Percentiles rank a stretch among this genome's conserved stretches.
Evolutionary conservation across 2,113 vertebrate genomes (phyloP).

Genomic region (Crotalus viridis): DNA sequence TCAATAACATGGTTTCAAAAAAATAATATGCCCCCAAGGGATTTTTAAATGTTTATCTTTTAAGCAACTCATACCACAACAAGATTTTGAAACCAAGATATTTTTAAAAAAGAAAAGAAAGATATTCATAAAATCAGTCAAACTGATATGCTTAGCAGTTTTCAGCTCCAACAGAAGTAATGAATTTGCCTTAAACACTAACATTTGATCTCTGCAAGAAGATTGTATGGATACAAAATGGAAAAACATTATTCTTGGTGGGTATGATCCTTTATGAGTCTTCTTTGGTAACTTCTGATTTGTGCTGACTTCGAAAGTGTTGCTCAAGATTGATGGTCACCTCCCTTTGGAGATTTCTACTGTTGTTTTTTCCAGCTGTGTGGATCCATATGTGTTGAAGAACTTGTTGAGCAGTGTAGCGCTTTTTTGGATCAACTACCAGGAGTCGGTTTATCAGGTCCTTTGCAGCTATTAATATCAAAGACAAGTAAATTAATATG

Average conservation of each 20-base stretch:
- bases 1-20: not conserved
- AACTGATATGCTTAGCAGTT: not conserved
- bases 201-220: not conserved
- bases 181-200: not conserved
- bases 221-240: not conserved
- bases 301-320: conserved; percentile 60
- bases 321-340: conserved; percentile 67
- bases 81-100: not conserved
- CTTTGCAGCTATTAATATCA: conserved; percentile 76
- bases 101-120: not conserved
- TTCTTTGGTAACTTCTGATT: conserved; percentile 29
- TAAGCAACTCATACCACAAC: not conserved
- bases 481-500: not conserved
- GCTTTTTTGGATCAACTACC: conserved; percentile 81
- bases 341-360: conserved; percentile 66
- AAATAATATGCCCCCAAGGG: not conserved
- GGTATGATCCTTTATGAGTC: conserved; percentile 23
- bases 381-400: conserved; percentile 88
- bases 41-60: not conserved
- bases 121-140: not conserved
- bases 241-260: not conserved
- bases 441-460: conserved; percentile 84
- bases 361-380: conserved; percentile 64
- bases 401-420: conserved; percentile 84
- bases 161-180: not conserved